phyloP scores from a whole-genome alignment of 2,797 vertebrate genomes.

The Graptemys geographica region DNA sequence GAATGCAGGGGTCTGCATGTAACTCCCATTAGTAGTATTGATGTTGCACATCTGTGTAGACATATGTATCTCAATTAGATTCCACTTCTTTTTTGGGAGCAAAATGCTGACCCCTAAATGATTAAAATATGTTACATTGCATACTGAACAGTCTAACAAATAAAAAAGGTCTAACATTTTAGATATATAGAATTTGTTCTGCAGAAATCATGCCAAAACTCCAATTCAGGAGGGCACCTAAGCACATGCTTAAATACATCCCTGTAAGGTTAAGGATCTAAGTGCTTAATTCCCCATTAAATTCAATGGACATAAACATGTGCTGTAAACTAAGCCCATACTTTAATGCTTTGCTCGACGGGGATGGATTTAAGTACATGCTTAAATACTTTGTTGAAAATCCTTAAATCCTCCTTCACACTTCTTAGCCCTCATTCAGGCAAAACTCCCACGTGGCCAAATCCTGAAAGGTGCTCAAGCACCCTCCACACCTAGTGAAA shows the following conservation, averaged over 20 bases:
- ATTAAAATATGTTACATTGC: not conserved
- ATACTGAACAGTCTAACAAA: not conserved
- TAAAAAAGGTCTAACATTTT: not conserved
- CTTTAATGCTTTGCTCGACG: not conserved
- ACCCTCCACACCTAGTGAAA: not conserved
- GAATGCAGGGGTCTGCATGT: not conserved
- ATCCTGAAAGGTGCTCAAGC: not conserved
- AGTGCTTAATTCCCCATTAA: not conserved
- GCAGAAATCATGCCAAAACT: not conserved
- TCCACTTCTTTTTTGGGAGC: not conserved
- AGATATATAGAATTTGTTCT: not conserved
- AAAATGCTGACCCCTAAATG: not conserved
- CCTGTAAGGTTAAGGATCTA: not conserved
- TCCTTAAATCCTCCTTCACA: not conserved
- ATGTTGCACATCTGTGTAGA: rapidly evolving
- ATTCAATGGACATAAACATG: not conserved
- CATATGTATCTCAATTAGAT: not conserved
- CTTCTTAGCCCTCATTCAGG: not conserved
- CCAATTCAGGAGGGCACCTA: rapidly evolving
- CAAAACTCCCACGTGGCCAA: not conserved
- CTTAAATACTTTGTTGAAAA: not conserved
- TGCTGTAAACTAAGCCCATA: not conserved
- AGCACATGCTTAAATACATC: not conserved
- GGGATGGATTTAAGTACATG: not conserved
- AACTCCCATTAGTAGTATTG: not conserved